A percentile compares a stretch with the other conserved stretches of the same genome.
phyloP scores from a whole-genome alignment of 2,797 vertebrate genomes.

The Graptemys geographica region DNA sequence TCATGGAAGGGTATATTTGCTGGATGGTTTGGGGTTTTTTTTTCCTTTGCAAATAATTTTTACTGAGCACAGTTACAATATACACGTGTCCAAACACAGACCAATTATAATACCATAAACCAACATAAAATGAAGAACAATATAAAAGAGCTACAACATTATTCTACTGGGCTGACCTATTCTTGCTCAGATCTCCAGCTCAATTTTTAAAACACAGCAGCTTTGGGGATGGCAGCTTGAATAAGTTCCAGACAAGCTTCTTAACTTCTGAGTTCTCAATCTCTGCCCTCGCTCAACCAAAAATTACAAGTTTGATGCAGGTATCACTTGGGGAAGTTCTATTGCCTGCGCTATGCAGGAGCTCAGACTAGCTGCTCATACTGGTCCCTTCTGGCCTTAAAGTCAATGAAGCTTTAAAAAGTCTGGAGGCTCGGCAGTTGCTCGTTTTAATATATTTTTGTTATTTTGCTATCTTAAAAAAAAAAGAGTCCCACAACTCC shows the following conservation, averaged over 20 bases:
- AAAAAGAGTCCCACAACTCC: neutral
- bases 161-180: fast-evolving
- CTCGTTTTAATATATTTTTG: neutral
- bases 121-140: slow-evolving; percentile 16
- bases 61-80: neutral
- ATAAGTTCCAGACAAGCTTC: neutral
- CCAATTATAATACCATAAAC: slow-evolving; percentile 2
- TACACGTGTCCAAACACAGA: slow-evolving; percentile 31
- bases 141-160: neutral
- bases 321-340: neutral
- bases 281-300: neutral
- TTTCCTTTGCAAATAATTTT: neutral
- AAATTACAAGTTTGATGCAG: neutral
- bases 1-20: slow-evolving; percentile 17
- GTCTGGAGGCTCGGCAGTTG: neutral
- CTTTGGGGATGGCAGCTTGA: neutral
- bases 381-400: neutral
- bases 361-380: neutral
- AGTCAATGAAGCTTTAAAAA: neutral
- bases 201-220: neutral
- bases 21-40: neutral
- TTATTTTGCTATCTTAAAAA: neutral
- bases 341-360: neutral
- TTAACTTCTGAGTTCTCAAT: neutral
- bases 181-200: neutral